Evolutionary conservation across 2,113 vertebrate genomes (phyloP).

Genomic region (Fukomys damarensis): DNA sequence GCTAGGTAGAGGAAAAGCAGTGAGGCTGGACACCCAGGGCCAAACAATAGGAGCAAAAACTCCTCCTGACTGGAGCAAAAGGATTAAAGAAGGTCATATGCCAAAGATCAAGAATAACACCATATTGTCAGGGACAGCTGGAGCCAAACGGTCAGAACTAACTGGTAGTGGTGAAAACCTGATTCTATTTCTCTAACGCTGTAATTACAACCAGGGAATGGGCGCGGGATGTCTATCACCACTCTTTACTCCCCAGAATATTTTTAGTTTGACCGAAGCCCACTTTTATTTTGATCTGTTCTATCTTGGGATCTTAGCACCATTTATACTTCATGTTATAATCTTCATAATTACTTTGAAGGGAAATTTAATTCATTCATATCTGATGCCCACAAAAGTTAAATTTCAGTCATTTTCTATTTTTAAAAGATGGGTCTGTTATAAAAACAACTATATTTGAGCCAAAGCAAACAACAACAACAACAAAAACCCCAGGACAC

Average conservation of each 20-base stretch:
- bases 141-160: slow-evolving; percentile 30
- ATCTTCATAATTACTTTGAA: slow-evolving; percentile 22
- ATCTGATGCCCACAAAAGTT: slow-evolving; percentile 13
- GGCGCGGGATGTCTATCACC: background rate
- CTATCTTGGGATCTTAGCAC: slow-evolving; percentile 22
- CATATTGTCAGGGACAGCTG: slow-evolving; percentile 60
- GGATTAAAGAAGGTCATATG: slow-evolving; percentile 65
- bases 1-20: background rate
- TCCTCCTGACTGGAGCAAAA: background rate
- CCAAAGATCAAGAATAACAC: slow-evolving; percentile 55
- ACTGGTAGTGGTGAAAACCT: background rate
- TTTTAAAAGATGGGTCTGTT: background rate
- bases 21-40: background rate
- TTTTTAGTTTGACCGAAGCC: slow-evolving; percentile 21
- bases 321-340: background rate
- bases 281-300: slow-evolving; percentile 8
- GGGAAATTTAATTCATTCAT: slow-evolving; percentile 35
- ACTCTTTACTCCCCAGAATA: background rate
- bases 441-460: background rate
- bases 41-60: slow-evolving; percentile 55
- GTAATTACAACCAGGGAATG: background rate
- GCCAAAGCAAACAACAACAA: no score
- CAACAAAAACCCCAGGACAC: no score
- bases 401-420: slow-evolving; percentile 12
- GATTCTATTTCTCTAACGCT: background rate